phyloP scores from a whole-genome alignment of 2,888 invertebrate species.

The Cybosia mesomella region DNA sequence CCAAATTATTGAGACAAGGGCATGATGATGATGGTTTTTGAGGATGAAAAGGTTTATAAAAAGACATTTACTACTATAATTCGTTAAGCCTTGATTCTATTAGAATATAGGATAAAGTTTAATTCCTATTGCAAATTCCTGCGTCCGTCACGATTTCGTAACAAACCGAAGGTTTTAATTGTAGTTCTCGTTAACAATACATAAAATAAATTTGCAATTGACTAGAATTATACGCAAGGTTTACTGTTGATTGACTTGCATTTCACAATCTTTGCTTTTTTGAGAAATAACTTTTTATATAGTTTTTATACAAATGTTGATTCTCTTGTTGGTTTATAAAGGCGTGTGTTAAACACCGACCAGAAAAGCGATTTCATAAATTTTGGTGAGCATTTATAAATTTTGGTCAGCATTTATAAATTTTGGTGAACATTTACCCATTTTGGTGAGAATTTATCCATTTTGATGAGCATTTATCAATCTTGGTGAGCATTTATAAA shows the following conservation, averaged over 20 bases:
- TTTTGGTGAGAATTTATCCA: too few relatives aligned
- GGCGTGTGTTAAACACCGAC: too few relatives aligned
- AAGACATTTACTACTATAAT: neutral
- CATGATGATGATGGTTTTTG: neutral
- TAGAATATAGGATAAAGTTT: neutral
- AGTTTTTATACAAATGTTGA: neutral
- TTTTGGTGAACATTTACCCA: too few relatives aligned
- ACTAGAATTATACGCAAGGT: neutral
- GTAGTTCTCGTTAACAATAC: slow-evolving; percentile 12
- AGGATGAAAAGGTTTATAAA: neutral
- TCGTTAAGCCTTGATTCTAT: neutral
- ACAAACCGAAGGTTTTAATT: neutral
- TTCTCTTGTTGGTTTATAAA: neutral
- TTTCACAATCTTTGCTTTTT: slow-evolving; percentile 5
- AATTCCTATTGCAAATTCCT: neutral
- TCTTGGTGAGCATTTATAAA: too few relatives aligned
- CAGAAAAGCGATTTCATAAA: too few relatives aligned
- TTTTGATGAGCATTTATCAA: too few relatives aligned
- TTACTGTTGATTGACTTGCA: neutral
- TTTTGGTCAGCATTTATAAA: too few relatives aligned
- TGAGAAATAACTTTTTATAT: neutral
- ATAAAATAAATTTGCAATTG: slow-evolving; percentile 12
- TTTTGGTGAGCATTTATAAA: too few relatives aligned
- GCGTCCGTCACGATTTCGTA: slow-evolving; percentile 10
- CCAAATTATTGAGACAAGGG: neutral